Conservation (phyloP, 2,888 invertebrate genomes). For the Plebejus argus region DNA sequence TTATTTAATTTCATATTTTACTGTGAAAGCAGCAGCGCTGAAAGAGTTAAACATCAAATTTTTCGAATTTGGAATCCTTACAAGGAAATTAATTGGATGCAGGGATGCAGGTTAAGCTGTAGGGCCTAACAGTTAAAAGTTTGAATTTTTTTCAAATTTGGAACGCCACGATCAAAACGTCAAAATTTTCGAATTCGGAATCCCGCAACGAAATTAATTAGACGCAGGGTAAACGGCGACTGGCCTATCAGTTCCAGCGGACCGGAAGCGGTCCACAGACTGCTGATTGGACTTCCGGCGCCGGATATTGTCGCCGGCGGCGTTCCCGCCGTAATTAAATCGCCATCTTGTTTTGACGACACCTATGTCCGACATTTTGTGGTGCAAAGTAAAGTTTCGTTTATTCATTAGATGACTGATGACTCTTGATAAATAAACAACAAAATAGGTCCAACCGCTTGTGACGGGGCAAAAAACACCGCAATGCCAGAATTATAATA, state of each 20-base stretch:
- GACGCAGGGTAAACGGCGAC: slow-evolving; percentile 31
- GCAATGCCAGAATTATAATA: no score
- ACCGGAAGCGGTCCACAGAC: slow-evolving; percentile 36
- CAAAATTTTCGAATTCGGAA: not conserved
- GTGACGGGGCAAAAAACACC: no score
- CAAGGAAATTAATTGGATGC: no score
- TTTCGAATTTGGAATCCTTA: no score
- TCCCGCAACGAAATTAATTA: not conserved
- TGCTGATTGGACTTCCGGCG: slow-evolving; percentile 39
- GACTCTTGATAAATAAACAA: no score
- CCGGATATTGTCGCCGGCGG: slow-evolving; percentile 40
- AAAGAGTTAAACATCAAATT: no score
- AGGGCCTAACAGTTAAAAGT: no score
- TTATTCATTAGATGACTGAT: not conserved
- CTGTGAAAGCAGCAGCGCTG: no score
- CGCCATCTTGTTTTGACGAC: slow-evolving; percentile 25
- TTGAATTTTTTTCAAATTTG: not conserved
- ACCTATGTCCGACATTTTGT: slow-evolving; percentile 7
- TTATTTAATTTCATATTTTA: no score
- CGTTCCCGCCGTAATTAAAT: slow-evolving; percentile 22
- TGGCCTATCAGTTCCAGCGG: slow-evolving; percentile 34
- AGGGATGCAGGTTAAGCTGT: no score
- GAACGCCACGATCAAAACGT: not conserved
- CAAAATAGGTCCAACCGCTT: no score
- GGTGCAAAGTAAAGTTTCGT: not conserved